phyloP scores from a whole-genome alignment of 2,888 invertebrate genomes.

The Leucophora obtusa region DNA sequence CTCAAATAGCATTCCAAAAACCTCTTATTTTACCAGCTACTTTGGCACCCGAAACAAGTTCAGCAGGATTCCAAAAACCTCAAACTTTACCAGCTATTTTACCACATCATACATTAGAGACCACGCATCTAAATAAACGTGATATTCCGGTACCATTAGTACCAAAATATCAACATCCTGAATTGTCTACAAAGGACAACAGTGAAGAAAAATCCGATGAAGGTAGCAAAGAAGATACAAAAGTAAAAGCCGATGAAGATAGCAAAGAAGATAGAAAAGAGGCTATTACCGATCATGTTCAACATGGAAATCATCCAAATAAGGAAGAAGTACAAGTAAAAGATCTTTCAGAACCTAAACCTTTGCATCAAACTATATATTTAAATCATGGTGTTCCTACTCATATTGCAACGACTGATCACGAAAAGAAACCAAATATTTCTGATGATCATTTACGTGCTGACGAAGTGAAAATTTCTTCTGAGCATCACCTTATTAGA shows the following conservation, averaged over 20 bases:
- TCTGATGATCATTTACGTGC: slow-evolving; percentile 1
- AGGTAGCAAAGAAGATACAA: background rate
- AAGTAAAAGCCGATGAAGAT: background rate
- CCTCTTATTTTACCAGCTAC: slow-evolving; percentile 31
- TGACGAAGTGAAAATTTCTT: slow-evolving; percentile 6
- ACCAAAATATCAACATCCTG: slow-evolving; percentile 66
- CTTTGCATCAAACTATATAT: background rate
- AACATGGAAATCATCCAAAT: background rate
- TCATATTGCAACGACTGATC: background rate
- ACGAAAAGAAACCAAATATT: slow-evolving; percentile 28
- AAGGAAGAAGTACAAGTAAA: background rate
- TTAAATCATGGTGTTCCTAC: background rate
- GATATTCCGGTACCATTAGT: slow-evolving; percentile 75
- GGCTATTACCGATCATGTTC: background rate
- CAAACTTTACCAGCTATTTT: slow-evolving; percentile 16
- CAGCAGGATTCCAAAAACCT: slow-evolving; percentile 3
- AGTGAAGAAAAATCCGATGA: background rate
- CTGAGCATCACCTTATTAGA: slow-evolving; percentile 63
- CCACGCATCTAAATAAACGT: slow-evolving; percentile 64
- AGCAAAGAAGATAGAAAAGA: background rate
- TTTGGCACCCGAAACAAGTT: slow-evolving; percentile 19
- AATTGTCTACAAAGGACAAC: slow-evolving; percentile 54
- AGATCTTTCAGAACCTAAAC: slow-evolving; percentile 14
- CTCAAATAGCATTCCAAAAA: background rate
- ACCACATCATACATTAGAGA: background rate